A percentile compares a stretch with the other conserved stretches of the same genome.
phyloP scores from a whole-genome alignment of 1,140 invertebrate genomes.

The Diabrotica virgifera region DNA sequence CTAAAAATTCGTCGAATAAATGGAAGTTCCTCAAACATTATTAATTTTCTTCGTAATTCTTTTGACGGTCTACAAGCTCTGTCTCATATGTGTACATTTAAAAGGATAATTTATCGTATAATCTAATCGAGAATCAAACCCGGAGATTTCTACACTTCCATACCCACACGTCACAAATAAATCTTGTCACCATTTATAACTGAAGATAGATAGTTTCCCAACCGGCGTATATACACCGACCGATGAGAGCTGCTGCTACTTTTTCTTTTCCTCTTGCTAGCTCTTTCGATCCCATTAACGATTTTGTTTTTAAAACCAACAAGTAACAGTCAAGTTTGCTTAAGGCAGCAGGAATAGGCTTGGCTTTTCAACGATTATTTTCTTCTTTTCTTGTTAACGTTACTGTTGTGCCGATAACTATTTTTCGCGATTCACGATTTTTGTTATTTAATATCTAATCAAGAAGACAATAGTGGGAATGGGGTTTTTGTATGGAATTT shows the following conservation, averaged over 20 bases:
- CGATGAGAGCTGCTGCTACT: slow-evolving; percentile 13
- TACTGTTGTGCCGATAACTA: no score
- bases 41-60: neutral
- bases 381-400: no score
- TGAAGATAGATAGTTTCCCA: slow-evolving; percentile 13
- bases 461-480: no score
- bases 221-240: neutral
- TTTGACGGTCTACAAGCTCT: slow-evolving; percentile 11
- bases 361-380: neutral
- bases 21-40: neutral
- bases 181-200: slow-evolving; percentile 24
- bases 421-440: no score
- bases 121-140: slow-evolving; percentile 24
- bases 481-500: no score
- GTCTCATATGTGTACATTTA: slow-evolving; percentile 10
- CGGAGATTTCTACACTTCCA: slow-evolving; percentile 22
- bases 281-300: slow-evolving; percentile 15
- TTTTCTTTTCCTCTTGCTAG: slow-evolving; percentile 7
- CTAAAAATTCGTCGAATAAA: neutral
- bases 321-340: neutral
- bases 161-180: slow-evolving; percentile 19
- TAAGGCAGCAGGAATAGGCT: neutral
- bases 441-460: no score
- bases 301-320: slow-evolving; percentile 14
- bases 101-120: slow-evolving; percentile 19